Percentiles rank a stretch among this genome's conserved stretches.
phyloP scores from a whole-genome alignment of 2,797 vertebrate species.

The Chromis chromis region DNA sequence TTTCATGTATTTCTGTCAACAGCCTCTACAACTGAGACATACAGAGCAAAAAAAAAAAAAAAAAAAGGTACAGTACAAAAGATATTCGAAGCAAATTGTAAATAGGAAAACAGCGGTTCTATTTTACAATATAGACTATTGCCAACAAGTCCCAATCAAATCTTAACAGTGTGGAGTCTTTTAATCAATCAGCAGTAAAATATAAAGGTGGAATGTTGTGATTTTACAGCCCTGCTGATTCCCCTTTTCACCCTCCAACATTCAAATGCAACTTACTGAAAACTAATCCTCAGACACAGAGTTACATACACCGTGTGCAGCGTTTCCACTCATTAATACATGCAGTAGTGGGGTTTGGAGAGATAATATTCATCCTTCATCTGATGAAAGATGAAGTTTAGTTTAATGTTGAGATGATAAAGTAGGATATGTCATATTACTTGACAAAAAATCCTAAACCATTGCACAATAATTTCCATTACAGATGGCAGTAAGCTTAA shows the following conservation, averaged over 20 bases:
- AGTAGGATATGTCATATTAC: not conserved
- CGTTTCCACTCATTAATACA: not conserved
- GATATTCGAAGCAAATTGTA: conserved; percentile 37
- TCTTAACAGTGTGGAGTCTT: conserved; percentile 5
- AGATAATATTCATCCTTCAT: not conserved
- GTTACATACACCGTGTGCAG: not conserved
- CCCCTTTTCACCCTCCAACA: not conserved
- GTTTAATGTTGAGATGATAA: not conserved
- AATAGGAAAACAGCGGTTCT: conserved; percentile 39
- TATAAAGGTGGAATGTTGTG: conserved; percentile 51
- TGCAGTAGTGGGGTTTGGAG: not conserved
- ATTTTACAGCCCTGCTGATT: conserved; percentile 26
- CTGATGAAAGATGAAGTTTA: not conserved
- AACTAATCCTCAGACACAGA: conserved; percentile 8
- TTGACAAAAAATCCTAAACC: conserved; percentile 7
- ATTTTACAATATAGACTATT: conserved; percentile 39
- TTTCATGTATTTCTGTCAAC: conserved; percentile 41
- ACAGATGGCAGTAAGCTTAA: not conserved
- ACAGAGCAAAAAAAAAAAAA: conserved; percentile 15
- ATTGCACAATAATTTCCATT: not conserved
- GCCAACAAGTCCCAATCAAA: conserved; percentile 39
- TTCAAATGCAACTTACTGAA: conserved; percentile 3
- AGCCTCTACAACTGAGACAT: conserved; percentile 46
- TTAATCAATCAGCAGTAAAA: conserved; percentile 27
- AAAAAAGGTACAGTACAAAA: conserved; percentile 61